Evolutionary conservation across 1,140 invertebrate species (phyloP).

Genomic region (Aphis craccivora): DNA sequence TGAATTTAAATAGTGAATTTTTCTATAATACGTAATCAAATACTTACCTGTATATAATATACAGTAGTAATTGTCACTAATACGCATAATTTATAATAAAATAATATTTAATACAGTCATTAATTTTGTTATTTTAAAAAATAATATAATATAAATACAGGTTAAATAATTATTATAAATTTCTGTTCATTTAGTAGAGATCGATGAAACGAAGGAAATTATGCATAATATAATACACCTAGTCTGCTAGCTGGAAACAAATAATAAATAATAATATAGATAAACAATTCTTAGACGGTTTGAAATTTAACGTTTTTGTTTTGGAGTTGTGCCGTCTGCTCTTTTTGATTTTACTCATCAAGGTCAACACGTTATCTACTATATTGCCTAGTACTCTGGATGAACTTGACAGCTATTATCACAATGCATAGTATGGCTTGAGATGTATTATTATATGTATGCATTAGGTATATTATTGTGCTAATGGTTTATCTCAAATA

Average conservation of each 20-base stretch:
- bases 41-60: too few species aligned
- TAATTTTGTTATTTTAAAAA: too few species aligned
- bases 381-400: background rate
- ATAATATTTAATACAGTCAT: too few species aligned
- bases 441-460: background rate
- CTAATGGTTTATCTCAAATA: background rate
- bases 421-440: background rate
- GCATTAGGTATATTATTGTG: background rate
- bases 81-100: too few species aligned
- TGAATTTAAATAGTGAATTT: too few species aligned
- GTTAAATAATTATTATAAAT: background rate
- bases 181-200: background rate
- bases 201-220: background rate
- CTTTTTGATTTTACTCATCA: background rate
- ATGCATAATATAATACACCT: background rate
- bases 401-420: slow-evolving; percentile 9
- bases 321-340: background rate
- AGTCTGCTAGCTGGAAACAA: background rate
- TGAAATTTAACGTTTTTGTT: background rate
- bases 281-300: background rate
- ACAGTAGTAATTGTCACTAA: too few species aligned
- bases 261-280: background rate
- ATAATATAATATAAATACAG: too few species aligned
- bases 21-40: too few species aligned
- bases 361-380: slow-evolving; percentile 13